Evolutionary conservation across 2,888 invertebrate species (phyloP).

Genomic region (Agonum fuliginosum): DNA sequence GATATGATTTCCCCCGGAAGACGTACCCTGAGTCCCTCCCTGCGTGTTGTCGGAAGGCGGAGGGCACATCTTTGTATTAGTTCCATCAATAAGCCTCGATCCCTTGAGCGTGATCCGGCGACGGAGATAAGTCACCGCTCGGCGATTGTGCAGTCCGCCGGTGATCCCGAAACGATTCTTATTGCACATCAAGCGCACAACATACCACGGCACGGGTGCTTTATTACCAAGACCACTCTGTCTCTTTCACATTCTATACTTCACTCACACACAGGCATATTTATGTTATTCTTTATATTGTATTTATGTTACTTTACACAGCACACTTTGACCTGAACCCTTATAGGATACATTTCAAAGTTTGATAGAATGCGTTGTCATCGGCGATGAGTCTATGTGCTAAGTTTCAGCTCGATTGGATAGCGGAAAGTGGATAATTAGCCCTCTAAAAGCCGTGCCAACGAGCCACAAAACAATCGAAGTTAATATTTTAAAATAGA

Average conservation of each 20-base stretch:
- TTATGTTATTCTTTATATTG: slow-evolving; percentile 54
- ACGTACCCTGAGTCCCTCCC: neutral
- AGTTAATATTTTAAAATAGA: no score
- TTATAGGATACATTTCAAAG: no score
- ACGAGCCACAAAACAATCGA: no score
- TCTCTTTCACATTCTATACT: slow-evolving; percentile 20
- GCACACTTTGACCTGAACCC: no score
- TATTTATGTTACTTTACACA: slow-evolving; percentile 53
- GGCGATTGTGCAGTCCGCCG: slow-evolving; percentile 51
- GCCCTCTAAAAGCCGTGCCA: no score
- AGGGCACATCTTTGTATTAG: slow-evolving; percentile 43
- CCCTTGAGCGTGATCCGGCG: slow-evolving; percentile 50
- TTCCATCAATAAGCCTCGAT: slow-evolving; percentile 48
- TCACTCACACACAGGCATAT: slow-evolving; percentile 43
- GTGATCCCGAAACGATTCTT: slow-evolving; percentile 57
- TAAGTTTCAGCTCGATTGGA: no score
- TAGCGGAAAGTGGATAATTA: no score
- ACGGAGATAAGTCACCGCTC: slow-evolving; percentile 54
- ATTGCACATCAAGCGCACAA: slow-evolving; percentile 50
- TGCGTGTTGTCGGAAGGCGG: neutral
- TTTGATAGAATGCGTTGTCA: no score
- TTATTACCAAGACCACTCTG: slow-evolving; percentile 29
- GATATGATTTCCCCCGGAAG: no score
- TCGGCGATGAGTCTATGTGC: no score
- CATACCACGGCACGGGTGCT: slow-evolving; percentile 39